A percentile compares a stretch with the other conserved stretches of the same genome.
Conservation (phyloP, 1,140 invertebrate genomes). For the Drosophila persimilis region DNA sequence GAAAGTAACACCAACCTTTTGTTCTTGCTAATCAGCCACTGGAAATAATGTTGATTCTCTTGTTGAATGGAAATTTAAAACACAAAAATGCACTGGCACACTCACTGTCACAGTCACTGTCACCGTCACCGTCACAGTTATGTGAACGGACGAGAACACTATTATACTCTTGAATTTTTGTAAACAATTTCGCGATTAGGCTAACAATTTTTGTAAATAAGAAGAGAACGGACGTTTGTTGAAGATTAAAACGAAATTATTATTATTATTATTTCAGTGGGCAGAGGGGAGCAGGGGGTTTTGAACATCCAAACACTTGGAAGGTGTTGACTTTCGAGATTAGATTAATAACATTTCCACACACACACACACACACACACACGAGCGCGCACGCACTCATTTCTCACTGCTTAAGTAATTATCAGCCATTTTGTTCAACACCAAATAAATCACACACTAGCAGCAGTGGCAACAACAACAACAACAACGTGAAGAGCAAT, state of each 20-base stretch:
- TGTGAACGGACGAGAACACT: constrained; percentile 27
- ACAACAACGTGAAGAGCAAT: constrained; percentile 29
- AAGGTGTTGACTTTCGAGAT: constrained; percentile 50
- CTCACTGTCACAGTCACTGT: not conserved
- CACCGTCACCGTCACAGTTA: constrained; percentile 10
- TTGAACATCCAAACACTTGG: constrained; percentile 38
- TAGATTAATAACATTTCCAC: constrained; percentile 39
- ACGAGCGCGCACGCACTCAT: constrained; percentile 25
- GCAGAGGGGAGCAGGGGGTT: constrained; percentile 4
- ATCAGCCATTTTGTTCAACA: constrained; percentile 61
- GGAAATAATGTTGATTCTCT: constrained; percentile 35
- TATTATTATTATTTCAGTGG: constrained; percentile 57
- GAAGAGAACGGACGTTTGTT: constrained; percentile 28
- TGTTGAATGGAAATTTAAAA: constrained; percentile 46
- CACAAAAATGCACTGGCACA: constrained; percentile 10
- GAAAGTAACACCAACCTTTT: constrained; percentile 39
- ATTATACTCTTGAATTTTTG: constrained; percentile 32
- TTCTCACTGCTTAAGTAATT: constrained; percentile 34
- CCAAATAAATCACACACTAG: constrained; percentile 59
- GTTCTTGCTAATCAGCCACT: constrained; percentile 53
- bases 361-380: constrained; percentile 26
- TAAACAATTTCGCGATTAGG: constrained; percentile 59
- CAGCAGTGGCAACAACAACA: constrained; percentile 37
- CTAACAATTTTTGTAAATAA: constrained; percentile 40
- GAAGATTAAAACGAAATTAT: constrained; percentile 62